Conservation (phyloP, 2,113 vertebrate genomes). For the Festucalex cinctus region DNA sequence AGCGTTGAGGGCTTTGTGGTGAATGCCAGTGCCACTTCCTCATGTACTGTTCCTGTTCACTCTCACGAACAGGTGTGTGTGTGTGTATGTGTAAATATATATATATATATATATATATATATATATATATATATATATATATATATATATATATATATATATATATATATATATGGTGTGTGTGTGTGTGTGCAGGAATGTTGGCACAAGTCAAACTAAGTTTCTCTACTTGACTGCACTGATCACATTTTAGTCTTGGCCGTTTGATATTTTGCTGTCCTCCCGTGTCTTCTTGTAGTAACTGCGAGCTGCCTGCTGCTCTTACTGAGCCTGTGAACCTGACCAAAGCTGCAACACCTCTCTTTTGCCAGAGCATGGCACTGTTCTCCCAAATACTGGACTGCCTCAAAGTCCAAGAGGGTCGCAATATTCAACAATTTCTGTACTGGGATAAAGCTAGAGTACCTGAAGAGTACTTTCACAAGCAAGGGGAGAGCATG, state of each 20-base stretch:
- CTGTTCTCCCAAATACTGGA: conserved; percentile 7
- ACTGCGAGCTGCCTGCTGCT: conserved; percentile 3
- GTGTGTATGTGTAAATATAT: conserved; percentile 9
- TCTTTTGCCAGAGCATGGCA: conserved; percentile 22
- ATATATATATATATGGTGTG: too few species aligned
- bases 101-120: too few species aligned
- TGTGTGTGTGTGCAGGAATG: background rate
- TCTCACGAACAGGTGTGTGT: conserved; percentile 9
- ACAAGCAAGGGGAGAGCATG: too few species aligned
- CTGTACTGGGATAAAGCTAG: too few species aligned
- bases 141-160: too few species aligned
- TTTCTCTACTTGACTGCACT: too few species aligned
- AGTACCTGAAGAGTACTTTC: too few species aligned
- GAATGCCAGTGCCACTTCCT: conserved; percentile 55
- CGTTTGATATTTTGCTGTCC: conserved; percentile 31
- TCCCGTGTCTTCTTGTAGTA: conserved; percentile 29
- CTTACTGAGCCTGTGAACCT: too few species aligned
- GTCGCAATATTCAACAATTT: too few species aligned
- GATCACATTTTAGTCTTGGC: background rate
- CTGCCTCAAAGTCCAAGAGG: background rate
- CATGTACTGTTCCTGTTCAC: conserved; percentile 53
- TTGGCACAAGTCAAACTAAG: background rate
- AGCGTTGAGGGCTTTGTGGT: conserved; percentile 30
- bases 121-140: too few species aligned
- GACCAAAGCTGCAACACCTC: conserved; percentile 9